Evolutionary conservation across 2,113 vertebrate species (phyloP), one percentile per base, ranked within the genome.

Genomic region (Trematomus loennbergii): DNA sequence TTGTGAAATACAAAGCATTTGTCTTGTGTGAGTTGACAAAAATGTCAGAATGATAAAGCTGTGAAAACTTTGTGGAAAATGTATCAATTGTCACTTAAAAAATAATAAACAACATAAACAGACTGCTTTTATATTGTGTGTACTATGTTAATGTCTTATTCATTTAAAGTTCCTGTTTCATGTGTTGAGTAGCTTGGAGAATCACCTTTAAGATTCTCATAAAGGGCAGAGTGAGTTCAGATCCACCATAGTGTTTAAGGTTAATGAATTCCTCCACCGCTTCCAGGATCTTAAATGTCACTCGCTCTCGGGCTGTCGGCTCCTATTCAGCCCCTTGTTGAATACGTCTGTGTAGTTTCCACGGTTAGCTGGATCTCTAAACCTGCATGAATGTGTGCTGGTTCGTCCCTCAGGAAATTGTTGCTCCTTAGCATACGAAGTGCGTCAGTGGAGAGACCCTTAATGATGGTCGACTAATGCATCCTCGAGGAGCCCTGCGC

Each of bases 381-480:
- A 70, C 60, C n/a, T 59, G 57, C 53, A 68, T 64, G 16, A 73
- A 62, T 71, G 58, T 13, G 3, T 25, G 46, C 22, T 64, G 36
- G 53, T 43, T 8, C 3, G 17, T 68, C 78, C 22, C 46, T 65
- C 46, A 29, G 61, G 62, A 50, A 2, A 46, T 7, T 33, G 55
- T 33, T 53, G 22, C 67, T 85, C 15, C 67, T 90, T 81, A 84
- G 77, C 79, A 84, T 87, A 77, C 81, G 76, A 90, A 89, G 84
- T 65, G 84, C 80, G 68, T 71, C n/a, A 43, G 45, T 65, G 75
- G 16, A 86, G 70, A 77, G 73, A 69, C 66, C 50, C 62, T 72
- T 84, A 76, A 84, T 92, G 81, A 85, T 17, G 40, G 53, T 75
- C 16, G 2, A 59, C 66, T 62, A 75, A 83, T 75, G 65, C 71